Base-by-base conservation (phyloP, 1,140 invertebrate genomes). In the Papilio glaucus region DNA sequence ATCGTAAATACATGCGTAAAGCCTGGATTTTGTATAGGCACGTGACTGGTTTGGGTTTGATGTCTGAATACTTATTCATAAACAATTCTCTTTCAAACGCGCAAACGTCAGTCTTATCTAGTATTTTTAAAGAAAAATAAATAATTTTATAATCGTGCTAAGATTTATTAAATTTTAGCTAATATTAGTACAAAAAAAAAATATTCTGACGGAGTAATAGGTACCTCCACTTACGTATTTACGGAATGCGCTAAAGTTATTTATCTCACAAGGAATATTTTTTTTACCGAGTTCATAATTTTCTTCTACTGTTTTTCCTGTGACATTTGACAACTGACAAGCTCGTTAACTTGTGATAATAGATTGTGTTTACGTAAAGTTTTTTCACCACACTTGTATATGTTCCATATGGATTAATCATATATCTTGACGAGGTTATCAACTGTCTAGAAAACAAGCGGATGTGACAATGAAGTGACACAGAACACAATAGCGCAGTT, bases 301-400 rank as follows among this genome's bases (percentile, higher is more conserved):
- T 69, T 29, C 45, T 69, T 37, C 45, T 62, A 62, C 13, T 69
- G 37, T 69, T 42, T 69, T 69, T 41, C 39, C 39, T 29, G 29
- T 39, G 42, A 53, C 45, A 69, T 45, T 42, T 29, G 37, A 69
- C 67, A 49, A 26, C 67, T 53, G 67, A 69, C 67, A 69, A 18
- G 29, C 24, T 45, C n/a, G 41, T 69, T 69, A 69, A 37, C 67
- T 69, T 12, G 67, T 37, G 29, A 37, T 69, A 69, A 69, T 53
- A 69, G 26, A 68, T 45, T 26, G 9, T 26, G 18, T 60, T 68
- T 6, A 29, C 41, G 12, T 41, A 68, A 24, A 15, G 63, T 68
- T 68, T 68, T 68, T 41, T 24, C 24, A 45, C 39, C 10, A 13
- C 18, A 29, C 12, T 68, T 57, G 2, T 57, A 26, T 57, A 21